Base-by-base conservation (phyloP, 1,140 invertebrate genomes). In the Drosophila insularis region DNA sequence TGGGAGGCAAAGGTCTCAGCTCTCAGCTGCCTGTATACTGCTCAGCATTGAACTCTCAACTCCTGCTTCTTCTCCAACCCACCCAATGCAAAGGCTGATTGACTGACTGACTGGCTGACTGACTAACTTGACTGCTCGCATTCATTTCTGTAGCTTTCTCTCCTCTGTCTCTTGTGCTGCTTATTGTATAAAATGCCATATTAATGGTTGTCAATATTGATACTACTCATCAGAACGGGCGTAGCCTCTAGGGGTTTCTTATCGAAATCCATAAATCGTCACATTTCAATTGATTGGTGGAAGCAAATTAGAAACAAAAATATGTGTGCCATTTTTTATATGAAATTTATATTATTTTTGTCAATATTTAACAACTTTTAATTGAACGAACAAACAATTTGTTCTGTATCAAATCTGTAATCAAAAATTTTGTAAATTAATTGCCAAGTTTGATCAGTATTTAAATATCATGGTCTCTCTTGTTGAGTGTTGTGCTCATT, bases 191-290 rank as follows among this genome's bases (percentile, higher is more conserved):
- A 70, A 84, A 70, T 76, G 68, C 19, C 66, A 70, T 73, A 80
- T 70, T 73, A 77, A 84, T 72, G 61, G 55, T 77, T 70, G 72
- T 63, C 80, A 84, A 84, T 82, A 76, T 80, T 72, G 72, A 80
- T 84, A 67, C 65, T 73, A 50, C 56, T 74, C 50, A 73, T 37
- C 55, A 58, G 17, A n/a, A 58, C 10, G 55, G 43, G 43, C 43
- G 43, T 50, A 50, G 43, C 43, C 43, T 50, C 43, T 3, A 50
- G 43, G 43, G 43, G 43, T 50, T 10, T 21, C 17, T 50, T 50
- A 50, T 50, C 17, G 5, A 19, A 21, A 50, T 50, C 4, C 43
- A 50, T 50, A 50, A 50, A 50, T 50, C 43, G 43, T 8, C 19
- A 50, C 17, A 50, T 50, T 17, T 10, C 17, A 50, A 50, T 50